Conservation (phyloP, 2,113 vertebrate genomes). For the Colistium nudipinnis region DNA sequence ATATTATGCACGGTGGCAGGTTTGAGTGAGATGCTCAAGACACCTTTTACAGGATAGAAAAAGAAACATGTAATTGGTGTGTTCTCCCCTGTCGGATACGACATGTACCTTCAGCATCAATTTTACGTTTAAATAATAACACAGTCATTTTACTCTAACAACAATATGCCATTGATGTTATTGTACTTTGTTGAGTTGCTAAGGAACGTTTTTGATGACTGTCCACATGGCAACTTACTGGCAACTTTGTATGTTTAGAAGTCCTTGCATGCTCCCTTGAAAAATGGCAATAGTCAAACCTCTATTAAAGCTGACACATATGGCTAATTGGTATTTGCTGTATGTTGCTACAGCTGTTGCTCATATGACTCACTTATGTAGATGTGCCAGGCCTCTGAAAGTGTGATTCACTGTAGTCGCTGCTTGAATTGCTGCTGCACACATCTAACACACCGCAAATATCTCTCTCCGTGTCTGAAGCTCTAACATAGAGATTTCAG, state of each 20-base stretch:
- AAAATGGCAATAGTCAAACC: conserved; percentile 45
- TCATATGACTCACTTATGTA: conserved; percentile 62
- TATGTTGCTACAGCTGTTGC: too few relatives aligned
- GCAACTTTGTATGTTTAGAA: conserved; percentile 37
- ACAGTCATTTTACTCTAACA: too few relatives aligned
- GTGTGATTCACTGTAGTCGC: conserved; percentile 30
- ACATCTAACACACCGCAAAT: not conserved
- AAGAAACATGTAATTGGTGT: not conserved
- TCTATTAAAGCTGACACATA: conserved; percentile 59
- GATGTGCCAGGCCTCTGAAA: conserved; percentile 43
- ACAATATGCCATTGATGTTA: too few relatives aligned
- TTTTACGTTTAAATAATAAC: not conserved
- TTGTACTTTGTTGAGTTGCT: not conserved
- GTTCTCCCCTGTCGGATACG: not conserved
- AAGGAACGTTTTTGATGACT: not conserved
- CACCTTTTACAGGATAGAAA: too few relatives aligned
- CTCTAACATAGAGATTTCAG: too few relatives aligned
- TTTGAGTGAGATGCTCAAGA: not conserved
- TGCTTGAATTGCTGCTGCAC: conserved; percentile 18
- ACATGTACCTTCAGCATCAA: not conserved
- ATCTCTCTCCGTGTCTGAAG: too few relatives aligned
- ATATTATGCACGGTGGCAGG: not conserved
- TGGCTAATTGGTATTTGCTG: conserved; percentile 62
- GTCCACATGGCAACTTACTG: not conserved
- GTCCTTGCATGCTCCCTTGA: conserved; percentile 10